Percentiles rank a stretch among this genome's conserved stretches.
Conservation (phyloP, 2,888 invertebrate species). For the Heteromurus nitidus region DNA sequence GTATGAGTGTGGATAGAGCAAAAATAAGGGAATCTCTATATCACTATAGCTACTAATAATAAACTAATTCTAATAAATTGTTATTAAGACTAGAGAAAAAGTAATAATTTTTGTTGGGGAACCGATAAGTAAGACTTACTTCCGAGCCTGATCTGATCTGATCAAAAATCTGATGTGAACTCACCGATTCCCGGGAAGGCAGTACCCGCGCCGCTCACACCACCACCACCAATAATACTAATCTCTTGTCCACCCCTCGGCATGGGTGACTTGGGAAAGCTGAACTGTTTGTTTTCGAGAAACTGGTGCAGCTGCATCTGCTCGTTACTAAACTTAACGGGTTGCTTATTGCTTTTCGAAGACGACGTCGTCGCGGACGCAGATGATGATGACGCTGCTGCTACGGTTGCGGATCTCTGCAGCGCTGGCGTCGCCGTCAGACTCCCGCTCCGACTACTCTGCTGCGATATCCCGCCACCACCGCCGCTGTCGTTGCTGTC, state of each 20-base stretch:
- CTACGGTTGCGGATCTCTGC: constrained; percentile 74
- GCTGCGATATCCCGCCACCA: constrained; percentile 59
- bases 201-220: neutral
- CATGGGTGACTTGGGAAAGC: constrained; percentile 68
- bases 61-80: too few relatives aligned
- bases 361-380: constrained; percentile 68
- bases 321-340: constrained; percentile 66
- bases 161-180: constrained; percentile 57
- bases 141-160: neutral
- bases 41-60: too few relatives aligned
- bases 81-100: neutral
- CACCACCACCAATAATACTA: constrained; percentile 38
- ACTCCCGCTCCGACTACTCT: constrained; percentile 68
- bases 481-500: constrained; percentile 49
- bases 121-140: neutral
- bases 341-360: constrained; percentile 51
- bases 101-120: neutral
- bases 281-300: constrained; percentile 60
- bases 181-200: constrained; percentile 68
- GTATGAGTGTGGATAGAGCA: too few relatives aligned
- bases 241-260: constrained; percentile 62
- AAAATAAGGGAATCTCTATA: too few relatives aligned
- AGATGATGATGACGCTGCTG: too few relatives aligned
- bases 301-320: constrained; percentile 59
- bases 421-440: constrained; percentile 64